Evolutionary conservation across 2,797 vertebrate genomes (phyloP), one percentile per base, ranked within the genome.

Genomic region (Phyllotis vaccarum): DNA sequence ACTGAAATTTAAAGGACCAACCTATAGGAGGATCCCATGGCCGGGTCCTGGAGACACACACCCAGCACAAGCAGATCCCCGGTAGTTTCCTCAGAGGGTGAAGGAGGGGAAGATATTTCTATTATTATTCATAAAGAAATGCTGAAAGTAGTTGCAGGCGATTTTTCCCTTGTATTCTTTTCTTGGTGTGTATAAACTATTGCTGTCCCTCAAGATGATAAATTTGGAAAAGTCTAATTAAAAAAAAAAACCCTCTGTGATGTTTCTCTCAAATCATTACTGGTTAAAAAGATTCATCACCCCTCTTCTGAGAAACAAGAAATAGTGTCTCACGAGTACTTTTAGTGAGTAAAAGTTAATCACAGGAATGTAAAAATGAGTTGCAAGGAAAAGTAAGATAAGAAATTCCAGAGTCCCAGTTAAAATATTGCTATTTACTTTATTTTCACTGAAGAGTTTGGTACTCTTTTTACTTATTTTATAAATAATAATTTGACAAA

Each of bases 281-380:
- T 93, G 88, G 91, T 88, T 96, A 89, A 92, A 96, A 92, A 96
- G 89, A 93, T 90, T 95, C 31, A 90, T 31, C 29, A 86, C 2
- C 7, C 24, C 9, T 60, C 46, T 90, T 64, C 40, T 78, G 62
- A 93, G 93, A 94, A 90, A 43, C 52, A 97, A 76, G 43, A 95
- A 89, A 58, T 93, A 95, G 27, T 93, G 22, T 80, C 81, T 2
- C 43, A 75, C 19, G 79, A 68, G 72, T 90, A 86, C 27, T 94
- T 95, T 75, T 88, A 92, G 86, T 85, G 91, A 90, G 31, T 29
- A 64, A 93, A 92, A 91, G 66, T 81, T 87, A 94, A 95, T 74
- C 89, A 93, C 6, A 74, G 56, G 43, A 68, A 72, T 88, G 90
- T 52, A 68, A 90, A 87, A 80, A 70, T 88, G 64, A 93, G 34